These are phyloP conservation scores for Epinephelus lanceolatus DNA, from an alignment of 2,113 vertebrate species.

Conservation along the genomic window DNA sequence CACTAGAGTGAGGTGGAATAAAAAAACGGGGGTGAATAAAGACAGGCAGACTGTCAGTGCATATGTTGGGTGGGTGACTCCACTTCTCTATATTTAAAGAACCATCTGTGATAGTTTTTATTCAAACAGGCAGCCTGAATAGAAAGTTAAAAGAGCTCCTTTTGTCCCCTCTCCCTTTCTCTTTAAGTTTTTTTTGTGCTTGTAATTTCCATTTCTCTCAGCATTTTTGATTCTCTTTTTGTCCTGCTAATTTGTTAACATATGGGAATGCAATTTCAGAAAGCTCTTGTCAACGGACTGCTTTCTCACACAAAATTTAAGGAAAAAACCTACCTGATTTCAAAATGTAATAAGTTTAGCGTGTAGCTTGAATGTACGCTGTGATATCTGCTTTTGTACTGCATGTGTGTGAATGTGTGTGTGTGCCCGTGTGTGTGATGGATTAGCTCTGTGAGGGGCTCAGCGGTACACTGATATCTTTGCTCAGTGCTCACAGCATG, in stretches of 20 bases:
- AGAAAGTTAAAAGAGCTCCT: constrained; percentile 74
- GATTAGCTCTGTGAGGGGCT: constrained; percentile 79
- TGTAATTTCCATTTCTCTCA: constrained; percentile 8
- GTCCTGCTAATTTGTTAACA: constrained; percentile 23
- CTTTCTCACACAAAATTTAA: neutral
- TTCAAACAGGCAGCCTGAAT: constrained; percentile 90
- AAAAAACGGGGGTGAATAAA: constrained; percentile 55
- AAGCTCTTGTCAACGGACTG: neutral
- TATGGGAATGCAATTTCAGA: neutral
- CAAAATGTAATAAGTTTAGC: neutral
- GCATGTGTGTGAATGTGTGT: constrained; percentile 34
- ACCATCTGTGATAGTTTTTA: constrained; percentile 94
- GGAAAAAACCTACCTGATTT: neutral
- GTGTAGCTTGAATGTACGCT: neutral
- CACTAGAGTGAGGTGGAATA: constrained; percentile 52
- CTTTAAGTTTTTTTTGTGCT: neutral
- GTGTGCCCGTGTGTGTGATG: constrained; percentile 62
- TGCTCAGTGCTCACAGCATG: constrained; percentile 80
- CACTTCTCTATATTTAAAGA: constrained; percentile 87
- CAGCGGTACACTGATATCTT: constrained; percentile 82
- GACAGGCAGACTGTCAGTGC: constrained; percentile 72
- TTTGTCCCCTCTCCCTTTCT: constrained; percentile 30
- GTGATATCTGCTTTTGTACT: constrained; percentile 34
- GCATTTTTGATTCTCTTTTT: neutral
- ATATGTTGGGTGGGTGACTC: constrained; percentile 78